Evolutionary conservation across 2,797 vertebrate genomes (phyloP).

Genomic region (Oryzias dopingdopingensis): DNA sequence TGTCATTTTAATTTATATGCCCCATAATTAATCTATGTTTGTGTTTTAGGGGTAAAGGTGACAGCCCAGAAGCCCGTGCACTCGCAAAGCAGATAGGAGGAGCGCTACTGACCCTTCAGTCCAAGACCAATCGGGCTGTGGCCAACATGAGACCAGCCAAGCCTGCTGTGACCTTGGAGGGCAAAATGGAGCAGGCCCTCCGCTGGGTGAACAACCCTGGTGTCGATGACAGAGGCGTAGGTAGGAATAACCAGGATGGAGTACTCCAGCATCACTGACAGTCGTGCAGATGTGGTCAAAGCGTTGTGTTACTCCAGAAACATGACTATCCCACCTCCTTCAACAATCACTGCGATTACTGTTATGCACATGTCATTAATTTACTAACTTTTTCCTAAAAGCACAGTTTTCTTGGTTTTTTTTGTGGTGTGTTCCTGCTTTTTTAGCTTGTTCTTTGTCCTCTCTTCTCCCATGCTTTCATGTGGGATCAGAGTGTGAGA

Average conservation of each 20-base stretch:
- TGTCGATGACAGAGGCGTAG: constrained; percentile 92
- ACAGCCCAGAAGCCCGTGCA: constrained; percentile 91
- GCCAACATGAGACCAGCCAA: constrained; percentile 94
- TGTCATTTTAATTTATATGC: too few species aligned
- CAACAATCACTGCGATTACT: constrained; percentile 12
- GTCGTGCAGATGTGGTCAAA: background rate
- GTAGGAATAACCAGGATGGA: constrained; percentile 55
- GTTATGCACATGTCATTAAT: constrained; percentile 24
- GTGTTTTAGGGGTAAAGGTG: constrained; percentile 89
- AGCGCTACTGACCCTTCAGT: constrained; percentile 91
- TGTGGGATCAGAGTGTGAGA: constrained; percentile 73
- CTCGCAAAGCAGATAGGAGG: constrained; percentile 94
- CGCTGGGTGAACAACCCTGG: constrained; percentile 95
- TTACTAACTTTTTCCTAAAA: constrained; percentile 23
- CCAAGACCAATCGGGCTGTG: constrained; percentile 94
- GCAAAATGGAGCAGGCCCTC: constrained; percentile 97
- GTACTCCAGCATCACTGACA: background rate
- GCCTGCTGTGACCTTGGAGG: constrained; percentile 92
- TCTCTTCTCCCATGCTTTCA: constrained; percentile 59
- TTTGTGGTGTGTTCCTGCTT: constrained; percentile 24
- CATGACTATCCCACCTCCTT: constrained; percentile 23
- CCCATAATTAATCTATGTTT: background rate
- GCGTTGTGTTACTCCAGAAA: too few species aligned
- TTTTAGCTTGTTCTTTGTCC: constrained; percentile 36
- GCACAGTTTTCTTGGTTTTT: constrained; percentile 12